Percentiles rank a stretch among this genome's conserved stretches.
These are phyloP conservation scores for Branchinecta lynchi DNA, from an alignment of 1,140 invertebrate species.

Conservation along the genomic window DNA sequence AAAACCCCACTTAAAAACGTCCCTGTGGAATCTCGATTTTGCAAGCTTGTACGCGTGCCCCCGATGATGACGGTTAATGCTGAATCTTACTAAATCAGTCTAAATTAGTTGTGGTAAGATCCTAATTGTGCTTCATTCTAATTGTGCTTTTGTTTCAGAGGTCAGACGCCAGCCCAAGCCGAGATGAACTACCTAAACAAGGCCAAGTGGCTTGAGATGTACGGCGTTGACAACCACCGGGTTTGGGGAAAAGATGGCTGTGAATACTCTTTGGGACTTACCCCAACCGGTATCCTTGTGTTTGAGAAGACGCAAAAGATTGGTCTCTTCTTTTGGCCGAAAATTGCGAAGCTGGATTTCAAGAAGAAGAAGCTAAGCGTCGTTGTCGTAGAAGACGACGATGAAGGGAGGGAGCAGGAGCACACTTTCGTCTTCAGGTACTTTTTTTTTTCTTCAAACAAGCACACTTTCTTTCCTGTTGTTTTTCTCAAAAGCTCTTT, in stretches of 20 bases:
- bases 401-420: conserved; percentile 78
- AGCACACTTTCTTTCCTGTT: too few species aligned
- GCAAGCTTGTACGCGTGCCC: too few species aligned
- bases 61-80: too few species aligned
- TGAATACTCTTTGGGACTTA: conserved; percentile 90
- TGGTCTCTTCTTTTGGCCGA: conserved; percentile 93
- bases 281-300: conserved; percentile 91
- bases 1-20: too few species aligned
- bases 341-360: conserved; percentile 82
- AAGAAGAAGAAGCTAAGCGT: conserved; percentile 91
- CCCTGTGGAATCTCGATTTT: too few species aligned
- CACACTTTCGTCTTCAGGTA: conserved; percentile 76
- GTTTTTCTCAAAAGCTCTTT: too few species aligned
- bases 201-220: conserved; percentile 91
- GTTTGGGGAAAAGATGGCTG: conserved; percentile 88
- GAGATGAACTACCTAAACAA: conserved; percentile 83
- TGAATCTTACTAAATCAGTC: too few species aligned
- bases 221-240: conserved; percentile 88
- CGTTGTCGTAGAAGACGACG: conserved; percentile 90
- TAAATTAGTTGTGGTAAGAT: too few species aligned
- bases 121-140: too few species aligned
- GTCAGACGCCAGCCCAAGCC: conserved; percentile 72
- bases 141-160: conserved; percentile 34
- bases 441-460: conserved; percentile 8
- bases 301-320: conserved; percentile 92